Percentiles rank a stretch among this genome's conserved stretches.
These are phyloP conservation scores for Campoplex capitator DNA, from an alignment of 2,888 invertebrate genomes.

Conservation along the genomic window DNA sequence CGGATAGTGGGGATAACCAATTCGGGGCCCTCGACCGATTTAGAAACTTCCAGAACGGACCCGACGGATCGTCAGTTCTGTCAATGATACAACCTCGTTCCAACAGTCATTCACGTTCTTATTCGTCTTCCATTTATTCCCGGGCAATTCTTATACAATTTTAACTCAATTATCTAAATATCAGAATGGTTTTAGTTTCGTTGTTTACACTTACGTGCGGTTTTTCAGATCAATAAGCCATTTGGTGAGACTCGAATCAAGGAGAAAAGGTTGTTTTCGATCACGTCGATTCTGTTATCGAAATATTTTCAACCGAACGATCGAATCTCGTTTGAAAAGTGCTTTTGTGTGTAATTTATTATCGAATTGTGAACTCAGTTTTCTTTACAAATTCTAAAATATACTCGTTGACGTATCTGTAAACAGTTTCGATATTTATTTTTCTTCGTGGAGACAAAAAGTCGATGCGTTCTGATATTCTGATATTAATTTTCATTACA, in stretches of 20 bases:
- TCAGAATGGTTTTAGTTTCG: neutral
- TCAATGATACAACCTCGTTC: constrained; percentile 24
- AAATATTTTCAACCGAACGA: neutral
- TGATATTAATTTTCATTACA: too few relatives aligned
- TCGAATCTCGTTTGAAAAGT: neutral
- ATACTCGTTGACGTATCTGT: neutral
- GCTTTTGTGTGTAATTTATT: neutral
- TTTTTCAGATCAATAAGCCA: neutral
- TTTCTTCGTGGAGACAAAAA: too few relatives aligned
- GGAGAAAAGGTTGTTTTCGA: neutral
- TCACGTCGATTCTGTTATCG: neutral
- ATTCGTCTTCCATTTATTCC: neutral
- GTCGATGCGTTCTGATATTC: too few relatives aligned
- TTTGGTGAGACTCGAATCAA: neutral
- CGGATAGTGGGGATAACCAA: constrained; percentile 73
- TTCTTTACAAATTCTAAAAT: neutral
- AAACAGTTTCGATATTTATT: neutral
- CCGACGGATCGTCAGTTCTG: constrained; percentile 47
- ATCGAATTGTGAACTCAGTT: neutral
- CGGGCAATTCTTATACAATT: neutral
- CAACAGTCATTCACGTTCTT: neutral
- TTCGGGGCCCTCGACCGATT: constrained; percentile 39
- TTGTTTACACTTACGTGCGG: neutral
- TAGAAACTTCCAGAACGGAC: constrained; percentile 7
- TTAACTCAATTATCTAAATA: neutral